Conservation (phyloP, 2,888 invertebrate species). For the Oxystoma pomonae region DNA sequence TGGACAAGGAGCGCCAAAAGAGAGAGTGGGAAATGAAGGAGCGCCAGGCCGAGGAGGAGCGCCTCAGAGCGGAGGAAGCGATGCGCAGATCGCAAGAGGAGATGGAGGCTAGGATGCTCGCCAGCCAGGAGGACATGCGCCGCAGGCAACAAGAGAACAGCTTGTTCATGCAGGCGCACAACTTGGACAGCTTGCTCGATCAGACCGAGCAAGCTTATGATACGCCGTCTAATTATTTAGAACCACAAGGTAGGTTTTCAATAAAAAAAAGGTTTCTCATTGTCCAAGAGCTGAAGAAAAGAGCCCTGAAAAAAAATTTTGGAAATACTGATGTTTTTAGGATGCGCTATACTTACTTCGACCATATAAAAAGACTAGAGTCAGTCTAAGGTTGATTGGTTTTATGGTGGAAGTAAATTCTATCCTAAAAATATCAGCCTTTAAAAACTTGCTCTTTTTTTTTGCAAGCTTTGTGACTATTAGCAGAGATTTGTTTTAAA, state of each 20-base stretch:
- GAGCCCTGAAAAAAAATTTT: no score
- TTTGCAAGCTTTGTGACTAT: no score
- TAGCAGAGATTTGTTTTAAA: no score
- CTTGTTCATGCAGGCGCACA: slow-evolving; percentile 73
- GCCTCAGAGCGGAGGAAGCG: slow-evolving; percentile 57
- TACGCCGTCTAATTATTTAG: slow-evolving; percentile 10
- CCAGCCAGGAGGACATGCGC: slow-evolving; percentile 80
- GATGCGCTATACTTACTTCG: no score
- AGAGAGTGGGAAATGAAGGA: slow-evolving; percentile 50
- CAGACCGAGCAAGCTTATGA: slow-evolving; percentile 58
- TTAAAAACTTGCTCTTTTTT: no score
- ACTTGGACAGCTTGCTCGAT: slow-evolving; percentile 57
- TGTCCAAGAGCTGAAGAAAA: no score
- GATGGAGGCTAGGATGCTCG: slow-evolving; percentile 70
- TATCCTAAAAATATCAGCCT: no score
- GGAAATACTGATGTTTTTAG: no score
- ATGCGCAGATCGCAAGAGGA: slow-evolving; percentile 71
- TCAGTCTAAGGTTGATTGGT: no score
- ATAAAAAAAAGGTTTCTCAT: no score
- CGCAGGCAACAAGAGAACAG: slow-evolving; percentile 85
- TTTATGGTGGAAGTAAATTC: no score
- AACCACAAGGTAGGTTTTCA: slow-evolving; percentile 16
- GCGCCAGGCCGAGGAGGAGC: slow-evolving; percentile 75
- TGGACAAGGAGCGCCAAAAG: slow-evolving; percentile 77
- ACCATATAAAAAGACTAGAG: no score